These are phyloP conservation scores for Pelochelys cantorii DNA, from an alignment of 2,797 vertebrate species.

Conservation along the genomic window DNA sequence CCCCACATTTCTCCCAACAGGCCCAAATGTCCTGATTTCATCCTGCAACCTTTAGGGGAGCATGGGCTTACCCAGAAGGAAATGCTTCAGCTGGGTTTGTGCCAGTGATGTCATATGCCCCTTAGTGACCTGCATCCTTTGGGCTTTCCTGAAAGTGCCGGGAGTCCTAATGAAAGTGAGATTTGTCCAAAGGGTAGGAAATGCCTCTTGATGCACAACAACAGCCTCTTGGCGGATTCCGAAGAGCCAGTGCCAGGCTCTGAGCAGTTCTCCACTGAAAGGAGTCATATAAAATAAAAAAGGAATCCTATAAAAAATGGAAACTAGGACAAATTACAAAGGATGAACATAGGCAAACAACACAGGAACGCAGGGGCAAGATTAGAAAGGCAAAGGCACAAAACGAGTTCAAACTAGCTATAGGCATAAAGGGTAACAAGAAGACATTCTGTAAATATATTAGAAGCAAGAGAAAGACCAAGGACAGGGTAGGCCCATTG, in stretches of 20 bases:
- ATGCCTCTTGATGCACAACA: constrained; percentile 7
- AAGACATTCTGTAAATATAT: too few relatives aligned
- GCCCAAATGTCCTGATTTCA: neutral
- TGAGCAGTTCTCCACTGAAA: neutral
- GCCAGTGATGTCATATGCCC: neutral
- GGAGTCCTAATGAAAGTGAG: constrained; percentile 40
- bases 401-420: too few relatives aligned
- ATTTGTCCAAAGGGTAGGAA: neutral
- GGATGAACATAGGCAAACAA: too few relatives aligned
- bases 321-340: too few relatives aligned
- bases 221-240: neutral
- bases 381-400: too few relatives aligned
- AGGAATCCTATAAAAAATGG: too few relatives aligned
- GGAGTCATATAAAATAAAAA: too few relatives aligned
- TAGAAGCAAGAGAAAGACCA: too few relatives aligned
- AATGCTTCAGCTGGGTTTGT: neutral
- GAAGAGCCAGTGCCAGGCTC: neutral
- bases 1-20: neutral
- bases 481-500: too few relatives aligned
- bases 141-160: neutral
- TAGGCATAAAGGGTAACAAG: too few relatives aligned
- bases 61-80: constrained; percentile 10
- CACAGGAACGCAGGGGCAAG: too few relatives aligned
- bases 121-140: neutral
- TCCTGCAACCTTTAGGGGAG: neutral